phyloP scores from a whole-genome alignment of 2,888 invertebrate genomes.

The Drosophila sordidapex region DNA sequence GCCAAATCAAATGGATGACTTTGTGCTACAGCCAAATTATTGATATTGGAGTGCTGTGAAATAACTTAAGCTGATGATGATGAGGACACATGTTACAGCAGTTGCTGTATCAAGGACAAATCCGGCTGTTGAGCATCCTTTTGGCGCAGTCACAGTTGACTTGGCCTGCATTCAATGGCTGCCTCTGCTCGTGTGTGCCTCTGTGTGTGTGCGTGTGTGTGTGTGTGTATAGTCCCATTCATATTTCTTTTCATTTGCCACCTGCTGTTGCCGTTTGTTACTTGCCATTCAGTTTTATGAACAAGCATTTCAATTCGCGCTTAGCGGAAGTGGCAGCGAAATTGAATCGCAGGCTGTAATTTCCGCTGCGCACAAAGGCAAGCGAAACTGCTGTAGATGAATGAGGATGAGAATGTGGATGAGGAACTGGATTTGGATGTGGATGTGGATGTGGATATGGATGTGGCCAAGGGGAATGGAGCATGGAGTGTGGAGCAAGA shows the following conservation, averaged over 20 bases:
- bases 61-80: slow-evolving; percentile 25
- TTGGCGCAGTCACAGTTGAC: slow-evolving; percentile 62
- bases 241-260: slow-evolving; percentile 59
- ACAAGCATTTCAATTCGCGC: slow-evolving; percentile 72
- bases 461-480: background rate
- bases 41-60: slow-evolving; percentile 13
- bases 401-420: background rate
- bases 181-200: slow-evolving; percentile 23
- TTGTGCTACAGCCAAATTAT: slow-evolving; percentile 5
- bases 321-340: slow-evolving; percentile 73
- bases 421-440: background rate
- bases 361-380: slow-evolving; percentile 70
- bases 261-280: slow-evolving; percentile 55
- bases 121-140: slow-evolving; percentile 42
- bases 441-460: too few relatives aligned
- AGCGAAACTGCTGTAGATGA: slow-evolving; percentile 16
- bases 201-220: background rate
- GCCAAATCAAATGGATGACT: background rate
- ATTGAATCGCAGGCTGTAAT: slow-evolving; percentile 80
- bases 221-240: slow-evolving; percentile 28
- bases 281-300: slow-evolving; percentile 57
- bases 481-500: background rate
- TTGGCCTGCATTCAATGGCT: slow-evolving; percentile 58
- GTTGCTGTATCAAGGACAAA: slow-evolving; percentile 38
- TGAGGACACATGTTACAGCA: slow-evolving; percentile 15